phyloP scores from a whole-genome alignment of 1,140 invertebrate genomes.

The Drosophila tristis region DNA sequence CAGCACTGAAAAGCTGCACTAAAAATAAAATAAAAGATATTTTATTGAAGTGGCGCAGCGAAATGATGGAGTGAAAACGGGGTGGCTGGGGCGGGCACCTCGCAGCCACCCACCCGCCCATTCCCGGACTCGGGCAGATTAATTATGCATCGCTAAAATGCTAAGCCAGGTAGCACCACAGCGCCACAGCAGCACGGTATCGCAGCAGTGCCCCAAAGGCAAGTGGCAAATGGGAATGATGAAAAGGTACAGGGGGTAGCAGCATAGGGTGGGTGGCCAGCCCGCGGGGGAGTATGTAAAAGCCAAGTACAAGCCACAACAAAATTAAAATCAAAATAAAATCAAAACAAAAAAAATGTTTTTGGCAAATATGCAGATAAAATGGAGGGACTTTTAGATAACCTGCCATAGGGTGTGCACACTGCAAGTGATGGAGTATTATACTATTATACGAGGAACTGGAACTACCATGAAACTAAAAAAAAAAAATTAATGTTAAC shows the following conservation, averaged over 20 bases:
- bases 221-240: slow-evolving; percentile 25
- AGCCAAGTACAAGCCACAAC: slow-evolving; percentile 77
- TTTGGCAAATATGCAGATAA: slow-evolving; percentile 26
- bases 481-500: too few relatives aligned
- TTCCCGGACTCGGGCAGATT: slow-evolving; percentile 44
- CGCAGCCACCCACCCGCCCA: slow-evolving; percentile 12
- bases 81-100: slow-evolving; percentile 27
- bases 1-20: slow-evolving; percentile 66
- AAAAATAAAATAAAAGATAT: slow-evolving; percentile 81
- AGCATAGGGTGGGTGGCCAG: not conserved
- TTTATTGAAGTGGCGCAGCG: slow-evolving; percentile 73
- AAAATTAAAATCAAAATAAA: slow-evolving; percentile 66
- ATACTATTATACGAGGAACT: too few relatives aligned
- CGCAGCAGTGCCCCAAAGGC: slow-evolving; percentile 32
- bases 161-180: slow-evolving; percentile 70
- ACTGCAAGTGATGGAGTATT: too few relatives aligned
- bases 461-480: too few relatives aligned
- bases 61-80: slow-evolving; percentile 28
- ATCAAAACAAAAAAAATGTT: slow-evolving; percentile 39
- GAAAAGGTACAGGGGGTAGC: not conserved
- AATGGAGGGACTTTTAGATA: slow-evolving; percentile 2
- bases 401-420: slow-evolving; percentile 6
- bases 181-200: slow-evolving; percentile 32
- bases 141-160: slow-evolving; percentile 81
- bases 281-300: slow-evolving; percentile 44